Base-by-base conservation (phyloP, 2,113 vertebrate genomes). In the Chitala chitala region DNA sequence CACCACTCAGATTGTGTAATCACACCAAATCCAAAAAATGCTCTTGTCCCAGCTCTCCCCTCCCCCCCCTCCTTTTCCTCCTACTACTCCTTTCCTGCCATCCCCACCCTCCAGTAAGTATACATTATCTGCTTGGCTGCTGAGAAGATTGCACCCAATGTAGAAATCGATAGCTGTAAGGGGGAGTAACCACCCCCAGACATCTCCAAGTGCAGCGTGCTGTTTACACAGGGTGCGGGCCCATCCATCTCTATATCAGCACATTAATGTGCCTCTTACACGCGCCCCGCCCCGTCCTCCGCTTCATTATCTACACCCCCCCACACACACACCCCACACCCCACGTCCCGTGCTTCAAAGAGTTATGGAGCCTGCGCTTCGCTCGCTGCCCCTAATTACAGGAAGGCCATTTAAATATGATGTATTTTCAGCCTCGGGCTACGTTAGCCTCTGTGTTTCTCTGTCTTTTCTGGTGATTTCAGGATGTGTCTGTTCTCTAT, bases 151-250 rank as follows among this genome's bases (percentile, higher is more conserved):
- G 26, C 53, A 38, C 74, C 29, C 65, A 75, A 75, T 75, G 64
- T 69, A 80, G 80, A 84, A 89, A 87, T 88, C 82, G 80, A 81
- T 85, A 82, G 80, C 83, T 86, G 65, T 79, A 79, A 80, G 82
- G 50, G 70, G 73, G 72, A 79, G 74, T 84, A 82, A 86, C 85
- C 73, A 78, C 65, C 65, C 71, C 78, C 68, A 76, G 78, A 80
- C 80, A 80, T 75, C 80, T 83, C 69, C 70, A 66, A 77, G 54
- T 71, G 75, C 75, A 74, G 75, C 66, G 17, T 22, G 42, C 58
- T 71, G 78, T 79, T 77, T 79, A 77, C 78, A 73, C 74, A 55
- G 58, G 22, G 26, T 68, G 48, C 40, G 50, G 33, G 22, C 58
- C 68, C 50, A 75, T 74, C 55, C 72, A 77, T 85, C 80, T 81